Base-by-base conservation (phyloP, 2,888 invertebrate genomes). In the Melanostoma scalare region DNA sequence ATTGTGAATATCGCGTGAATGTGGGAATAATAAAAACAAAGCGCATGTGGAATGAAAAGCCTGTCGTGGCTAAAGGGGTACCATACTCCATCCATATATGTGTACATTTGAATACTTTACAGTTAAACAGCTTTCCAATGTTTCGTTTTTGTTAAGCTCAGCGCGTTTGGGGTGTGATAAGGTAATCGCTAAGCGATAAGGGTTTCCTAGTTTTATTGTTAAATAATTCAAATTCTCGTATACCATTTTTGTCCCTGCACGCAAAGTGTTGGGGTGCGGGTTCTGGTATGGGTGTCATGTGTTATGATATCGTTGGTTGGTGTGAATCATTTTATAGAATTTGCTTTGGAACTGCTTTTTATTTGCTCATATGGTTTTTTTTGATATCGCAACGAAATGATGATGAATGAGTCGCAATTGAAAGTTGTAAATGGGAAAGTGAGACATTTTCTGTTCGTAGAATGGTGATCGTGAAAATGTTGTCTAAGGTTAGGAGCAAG, bases 401-500 rank as follows among this genome's bases (percentile, higher is more conserved):
- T 20, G 20, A 20, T 20, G 20, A 20, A 20, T 20, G 20, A 20
- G 20, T 20, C 20, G 20, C 20, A 20, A 20, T 20, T 20, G 20
- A 20, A 20, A 20, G 20, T 20, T 20, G 20, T 20, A 20, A 20
- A 20, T 0, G 20, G 20, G 1, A 20, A 20, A 20, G 20, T 20
- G 20, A 20, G 20, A 20, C 0, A 20, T 20, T 20, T 20, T 20
- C 1, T 20, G 20, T 20, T 20, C 20, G 42, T 35, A 8, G 3
- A 33, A 4, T 33, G 36, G 46, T 8, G 44, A 4, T 20, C 30
- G 8, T 53, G n/a, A 8, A 31, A n/a, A 40, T 46, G 31, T 78
- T 72, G 65, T 33, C 63, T 58, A 38, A 58, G 71, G 77, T 78
- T 65, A 71, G 42, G 71, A 71, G 8, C n/a, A n/a, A n/a, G n/a